phyloP scores from a whole-genome alignment of 2,888 invertebrate species.

The Xiphydria camelus region DNA sequence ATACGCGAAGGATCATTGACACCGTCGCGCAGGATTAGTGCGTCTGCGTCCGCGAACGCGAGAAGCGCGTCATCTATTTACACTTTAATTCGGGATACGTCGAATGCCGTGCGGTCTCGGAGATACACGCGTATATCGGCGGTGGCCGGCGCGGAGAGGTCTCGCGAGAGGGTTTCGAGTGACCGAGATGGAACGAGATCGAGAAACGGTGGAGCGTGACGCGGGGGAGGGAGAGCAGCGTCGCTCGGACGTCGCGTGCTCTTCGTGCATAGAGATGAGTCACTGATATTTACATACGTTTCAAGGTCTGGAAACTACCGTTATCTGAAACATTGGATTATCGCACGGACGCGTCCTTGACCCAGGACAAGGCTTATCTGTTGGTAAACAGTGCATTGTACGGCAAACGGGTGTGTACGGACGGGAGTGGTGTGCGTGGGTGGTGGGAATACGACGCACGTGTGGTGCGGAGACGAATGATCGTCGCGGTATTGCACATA shows the following conservation, averaged over 20 bases:
- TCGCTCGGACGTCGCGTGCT: too few species aligned
- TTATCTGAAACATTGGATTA: slow-evolving; percentile 40
- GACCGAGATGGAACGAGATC: too few species aligned
- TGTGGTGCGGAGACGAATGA: too few species aligned
- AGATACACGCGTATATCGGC: too few species aligned
- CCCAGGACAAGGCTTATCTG: slow-evolving; percentile 25
- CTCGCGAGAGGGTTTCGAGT: too few species aligned
- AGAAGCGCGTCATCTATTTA: slow-evolving; percentile 28
- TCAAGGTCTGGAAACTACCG: slow-evolving; percentile 13
- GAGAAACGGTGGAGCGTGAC: too few species aligned
- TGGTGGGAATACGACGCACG: too few species aligned
- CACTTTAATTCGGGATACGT: slow-evolving; percentile 40
- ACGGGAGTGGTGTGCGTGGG: too few species aligned
- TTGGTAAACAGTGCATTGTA: background rate
- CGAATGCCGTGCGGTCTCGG: slow-evolving; percentile 4
- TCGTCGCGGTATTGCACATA: too few species aligned
- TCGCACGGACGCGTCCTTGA: slow-evolving; percentile 34
- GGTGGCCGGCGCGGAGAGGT: too few species aligned
- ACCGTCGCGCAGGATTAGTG: slow-evolving; percentile 26
- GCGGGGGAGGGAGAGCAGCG: background rate
- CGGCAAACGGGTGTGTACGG: too few species aligned
- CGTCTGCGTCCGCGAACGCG: too few species aligned
- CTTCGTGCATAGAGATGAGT: slow-evolving; percentile 7
- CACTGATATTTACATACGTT: slow-evolving; percentile 12
- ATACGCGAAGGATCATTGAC: slow-evolving; percentile 46